These are phyloP conservation scores for Euwallacea similis DNA, from an alignment of 1,140 invertebrate genomes.

Conservation along the genomic window DNA sequence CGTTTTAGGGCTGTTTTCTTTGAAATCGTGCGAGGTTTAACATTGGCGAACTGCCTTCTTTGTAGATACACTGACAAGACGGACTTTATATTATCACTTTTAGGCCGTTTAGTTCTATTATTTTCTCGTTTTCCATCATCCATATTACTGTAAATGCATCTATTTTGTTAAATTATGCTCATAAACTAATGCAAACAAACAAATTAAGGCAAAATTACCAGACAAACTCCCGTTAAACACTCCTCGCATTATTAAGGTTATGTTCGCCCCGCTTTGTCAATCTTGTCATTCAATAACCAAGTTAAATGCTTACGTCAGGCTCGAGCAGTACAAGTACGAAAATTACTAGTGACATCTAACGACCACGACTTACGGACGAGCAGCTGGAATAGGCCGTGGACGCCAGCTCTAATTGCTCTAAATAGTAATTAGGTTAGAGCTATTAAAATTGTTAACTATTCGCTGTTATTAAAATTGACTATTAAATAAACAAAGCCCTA, in stretches of 20 bases:
- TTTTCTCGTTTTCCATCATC: constrained; percentile 42
- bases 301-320: too few relatives aligned
- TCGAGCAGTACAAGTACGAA: neutral
- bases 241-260: constrained; percentile 25
- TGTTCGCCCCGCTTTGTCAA: constrained; percentile 2
- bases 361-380: too few relatives aligned
- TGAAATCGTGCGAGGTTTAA: constrained; percentile 26
- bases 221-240: constrained; percentile 28
- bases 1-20: constrained; percentile 23
- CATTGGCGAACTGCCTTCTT: constrained; percentile 42
- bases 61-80: constrained; percentile 47
- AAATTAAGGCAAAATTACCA: neutral
- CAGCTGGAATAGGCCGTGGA: too few relatives aligned
- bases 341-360: too few relatives aligned
- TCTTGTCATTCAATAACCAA: neutral
- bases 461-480: too few relatives aligned
- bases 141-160: constrained; percentile 32
- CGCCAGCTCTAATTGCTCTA: too few relatives aligned
- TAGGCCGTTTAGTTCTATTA: constrained; percentile 43
- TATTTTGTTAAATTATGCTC: constrained; percentile 10
- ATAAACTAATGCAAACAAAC: too few relatives aligned
- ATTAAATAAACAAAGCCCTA: too few relatives aligned
- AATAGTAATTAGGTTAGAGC: too few relatives aligned
- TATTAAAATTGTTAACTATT: too few relatives aligned
- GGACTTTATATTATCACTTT: constrained; percentile 45